Evolutionary conservation across 2,888 invertebrate species (phyloP), one percentile per base, ranked within the genome.

Genomic region (Eupithecia insigniata): DNA sequence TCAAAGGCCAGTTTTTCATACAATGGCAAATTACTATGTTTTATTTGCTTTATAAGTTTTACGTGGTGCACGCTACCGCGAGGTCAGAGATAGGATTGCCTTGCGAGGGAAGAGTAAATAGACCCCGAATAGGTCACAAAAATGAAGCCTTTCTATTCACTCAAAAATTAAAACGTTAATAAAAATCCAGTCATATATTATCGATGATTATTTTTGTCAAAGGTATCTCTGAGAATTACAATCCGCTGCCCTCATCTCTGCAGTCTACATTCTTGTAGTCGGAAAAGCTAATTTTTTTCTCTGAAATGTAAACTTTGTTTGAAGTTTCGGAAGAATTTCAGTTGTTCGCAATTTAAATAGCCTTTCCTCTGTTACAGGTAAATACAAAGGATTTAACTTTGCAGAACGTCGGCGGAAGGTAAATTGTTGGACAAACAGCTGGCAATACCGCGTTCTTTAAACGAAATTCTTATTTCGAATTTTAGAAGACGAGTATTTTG

Each of bases 301-400:
- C n/a, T 22, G n/a, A 62, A 61, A 32, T 30, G 61, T 58, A n/a
- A 34, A 64, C 6, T 26, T 7, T 34, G 1, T 8, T 8, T 34
- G 34, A 61, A 61, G 5, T 64, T 64, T 36, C 16, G 22, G 2
- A 36, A 64, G 36, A 64, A 64, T 64, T 64, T 22, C 64, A 36
- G 22, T 64, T 60, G 30, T 60, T 64, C 36, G 2, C n/a, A 64
- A 64, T 64, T 64, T 26, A 64, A 64, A 64, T 39, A 16, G 62
- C n/a, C 36, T n/a, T 34, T 64, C 26, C 18, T 61, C 70, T 71
- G 68, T 74, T 74, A 55, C 73, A 74, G 71, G 73, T 71, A 73
- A 68, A 61, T 26, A 61, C 61, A 55, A 55, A 28, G 26, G 51
- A 64, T 51, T 51, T 26, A 55, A 69, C 10, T 64, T 61, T 6